Base-by-base conservation (phyloP, 2,888 invertebrate species). In the Microchrysa polita region DNA sequence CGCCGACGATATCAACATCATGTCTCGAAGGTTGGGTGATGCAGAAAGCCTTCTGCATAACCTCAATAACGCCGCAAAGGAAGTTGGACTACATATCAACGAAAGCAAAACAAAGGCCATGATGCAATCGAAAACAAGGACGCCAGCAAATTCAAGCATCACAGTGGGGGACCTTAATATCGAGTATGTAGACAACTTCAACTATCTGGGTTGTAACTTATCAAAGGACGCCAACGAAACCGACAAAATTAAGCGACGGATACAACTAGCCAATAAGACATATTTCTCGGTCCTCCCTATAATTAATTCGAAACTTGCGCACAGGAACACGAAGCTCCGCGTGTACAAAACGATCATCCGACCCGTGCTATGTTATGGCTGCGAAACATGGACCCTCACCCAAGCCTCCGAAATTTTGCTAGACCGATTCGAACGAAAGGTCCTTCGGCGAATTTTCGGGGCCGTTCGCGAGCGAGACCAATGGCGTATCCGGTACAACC, bases 161-260 rank as follows among this genome's bases (percentile, higher is more conserved):
- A 48, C 4, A 4, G 16, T 48, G 16, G 48, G 48, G 48, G 48
- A 48, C 48, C 48, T 48, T 12, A 48, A 48, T 12, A 48, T 48
- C 48, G 48, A 48, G 16, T 48, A 7, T 10, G 16, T 48, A 10
- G 10, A 48, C 48, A 48, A n/a, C 52, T 79, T 0, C 74, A 74
- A 20, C 22, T 75, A 12, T 67, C 73, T 0, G 75, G 65, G 57
- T 55, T 20, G 14, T 73, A 72, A n/a, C 78, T 78, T 44, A 69
- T 80, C 12, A 75, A 80, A 75, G 27, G 75, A 74, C 48, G 79
- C 79, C 1, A 78, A 77, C 23, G 75, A 74, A 1, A 77, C 79
- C 10, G 76, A 79, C 34, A 4, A 48, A n/a, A n/a, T 48, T 12
- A 48, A 48, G 16, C 48, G 48, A 48, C 14, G 16, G 48, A 48